Conservation (phyloP, 2,888 invertebrate species). For the Lobophora halterata region DNA sequence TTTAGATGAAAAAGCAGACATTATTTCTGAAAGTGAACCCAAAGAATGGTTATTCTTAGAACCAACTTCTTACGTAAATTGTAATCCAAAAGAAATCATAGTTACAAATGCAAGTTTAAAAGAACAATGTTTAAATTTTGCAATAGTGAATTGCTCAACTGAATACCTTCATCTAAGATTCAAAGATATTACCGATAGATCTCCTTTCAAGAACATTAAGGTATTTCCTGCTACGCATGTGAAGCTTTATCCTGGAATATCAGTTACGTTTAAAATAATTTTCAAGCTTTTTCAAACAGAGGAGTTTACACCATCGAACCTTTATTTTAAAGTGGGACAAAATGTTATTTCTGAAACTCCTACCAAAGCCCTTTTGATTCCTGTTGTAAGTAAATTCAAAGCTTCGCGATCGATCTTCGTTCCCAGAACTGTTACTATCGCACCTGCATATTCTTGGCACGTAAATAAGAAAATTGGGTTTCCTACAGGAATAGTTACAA, state of each 20-base stretch:
- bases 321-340: constrained; percentile 54
- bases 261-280: constrained; percentile 44
- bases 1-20: constrained; percentile 5
- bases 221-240: constrained; percentile 47
- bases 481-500: constrained; percentile 43
- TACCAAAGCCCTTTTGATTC: constrained; percentile 48
- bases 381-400: constrained; percentile 43
- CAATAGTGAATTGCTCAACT: constrained; percentile 47
- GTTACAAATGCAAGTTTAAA: constrained; percentile 37
- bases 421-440: constrained; percentile 46
- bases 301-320: constrained; percentile 39
- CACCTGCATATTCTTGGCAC: constrained; percentile 59
- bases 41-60: constrained; percentile 37
- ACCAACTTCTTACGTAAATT: constrained; percentile 39
- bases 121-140: constrained; percentile 50
- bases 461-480: constrained; percentile 42
- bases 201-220: constrained; percentile 41
- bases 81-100: constrained; percentile 43
- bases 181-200: constrained; percentile 44
- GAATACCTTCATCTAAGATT: constrained; percentile 51
- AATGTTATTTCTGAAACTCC: constrained; percentile 35
- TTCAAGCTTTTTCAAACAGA: constrained; percentile 41
- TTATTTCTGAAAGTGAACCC: constrained; percentile 16
- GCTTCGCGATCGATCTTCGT: constrained; percentile 36
- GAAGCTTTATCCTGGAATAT: constrained; percentile 57